phyloP scores from a whole-genome alignment of 2,888 invertebrate genomes.

The Nephrotoma flavescens region DNA sequence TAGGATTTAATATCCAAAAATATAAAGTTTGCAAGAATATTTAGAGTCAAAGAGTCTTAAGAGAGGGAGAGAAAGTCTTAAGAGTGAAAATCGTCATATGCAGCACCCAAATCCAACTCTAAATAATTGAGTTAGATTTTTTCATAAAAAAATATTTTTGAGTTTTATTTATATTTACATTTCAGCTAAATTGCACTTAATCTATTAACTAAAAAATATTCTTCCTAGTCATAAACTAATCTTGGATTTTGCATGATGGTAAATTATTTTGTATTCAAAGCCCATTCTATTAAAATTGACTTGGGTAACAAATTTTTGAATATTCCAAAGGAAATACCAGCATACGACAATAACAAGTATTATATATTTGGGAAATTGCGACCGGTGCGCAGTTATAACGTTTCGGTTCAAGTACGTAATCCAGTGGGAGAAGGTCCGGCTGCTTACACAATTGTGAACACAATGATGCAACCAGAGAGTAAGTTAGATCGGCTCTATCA shows the following conservation, averaged over 20 bases:
- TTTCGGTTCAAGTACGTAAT: slow-evolving; percentile 69
- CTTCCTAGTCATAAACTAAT: too few relatives aligned
- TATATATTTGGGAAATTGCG: slow-evolving; percentile 64
- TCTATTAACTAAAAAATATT: too few relatives aligned
- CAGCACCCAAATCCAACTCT: too few relatives aligned
- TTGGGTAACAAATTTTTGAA: background rate
- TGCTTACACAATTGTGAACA: slow-evolving; percentile 46
- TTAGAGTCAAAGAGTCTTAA: too few relatives aligned
- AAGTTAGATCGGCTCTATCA: background rate
- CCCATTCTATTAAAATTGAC: background rate
- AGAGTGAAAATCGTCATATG: too few relatives aligned
- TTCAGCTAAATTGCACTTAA: too few relatives aligned
- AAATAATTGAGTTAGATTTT: too few relatives aligned
- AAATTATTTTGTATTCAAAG: background rate
- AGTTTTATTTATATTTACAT: too few relatives aligned
- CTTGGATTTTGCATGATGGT: background rate
- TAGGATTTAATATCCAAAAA: too few relatives aligned
- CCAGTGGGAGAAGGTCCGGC: slow-evolving; percentile 65
- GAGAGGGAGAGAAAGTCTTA: too few relatives aligned
- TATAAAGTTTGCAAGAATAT: too few relatives aligned
- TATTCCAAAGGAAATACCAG: slow-evolving; percentile 51
- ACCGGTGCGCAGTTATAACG: slow-evolving; percentile 55
- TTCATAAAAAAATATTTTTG: too few relatives aligned
- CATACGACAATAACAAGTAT: slow-evolving; percentile 49
- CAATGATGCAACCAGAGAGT: slow-evolving; percentile 34